Conservation (phyloP, 1,140 invertebrate species). For the Rhagoletis pomonella region DNA sequence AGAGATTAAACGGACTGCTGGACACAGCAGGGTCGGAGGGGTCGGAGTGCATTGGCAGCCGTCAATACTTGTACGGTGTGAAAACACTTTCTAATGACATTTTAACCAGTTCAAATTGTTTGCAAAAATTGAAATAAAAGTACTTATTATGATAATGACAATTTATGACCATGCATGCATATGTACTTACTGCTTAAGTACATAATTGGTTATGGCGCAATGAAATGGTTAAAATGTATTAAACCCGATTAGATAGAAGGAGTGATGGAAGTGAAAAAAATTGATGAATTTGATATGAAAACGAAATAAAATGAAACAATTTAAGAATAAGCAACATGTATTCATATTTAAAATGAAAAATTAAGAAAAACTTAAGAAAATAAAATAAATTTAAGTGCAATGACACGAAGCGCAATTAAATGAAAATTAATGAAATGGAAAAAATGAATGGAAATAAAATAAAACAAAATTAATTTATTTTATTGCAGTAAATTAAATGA, state of each 20-base stretch:
- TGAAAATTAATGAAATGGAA: too few species aligned
- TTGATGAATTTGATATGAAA: background rate
- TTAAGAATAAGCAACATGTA: too few species aligned
- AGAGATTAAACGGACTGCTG: conserved; percentile 8
- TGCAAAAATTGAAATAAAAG: conserved; percentile 4
- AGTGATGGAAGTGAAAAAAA: background rate
- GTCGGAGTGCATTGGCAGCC: background rate
- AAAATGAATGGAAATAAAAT: too few species aligned
- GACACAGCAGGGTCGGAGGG: background rate
- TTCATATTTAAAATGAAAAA: too few species aligned
- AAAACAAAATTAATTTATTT: too few species aligned
- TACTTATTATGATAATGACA: conserved; percentile 14
- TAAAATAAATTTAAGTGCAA: too few species aligned
- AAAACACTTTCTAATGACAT: conserved; percentile 50
- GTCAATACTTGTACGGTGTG: conserved; percentile 34
- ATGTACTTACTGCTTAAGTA: background rate
- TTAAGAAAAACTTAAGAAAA: too few species aligned
- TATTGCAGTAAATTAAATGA: too few species aligned
- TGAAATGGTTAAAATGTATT: background rate
- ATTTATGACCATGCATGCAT: conserved; percentile 2
- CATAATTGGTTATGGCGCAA: background rate
- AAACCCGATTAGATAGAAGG: background rate
- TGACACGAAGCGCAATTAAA: too few species aligned
- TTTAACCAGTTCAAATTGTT: conserved; percentile 50
- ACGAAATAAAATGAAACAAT: background rate